Conservation (phyloP, 2,888 invertebrate species). For the Parnassius mnemosyne region DNA sequence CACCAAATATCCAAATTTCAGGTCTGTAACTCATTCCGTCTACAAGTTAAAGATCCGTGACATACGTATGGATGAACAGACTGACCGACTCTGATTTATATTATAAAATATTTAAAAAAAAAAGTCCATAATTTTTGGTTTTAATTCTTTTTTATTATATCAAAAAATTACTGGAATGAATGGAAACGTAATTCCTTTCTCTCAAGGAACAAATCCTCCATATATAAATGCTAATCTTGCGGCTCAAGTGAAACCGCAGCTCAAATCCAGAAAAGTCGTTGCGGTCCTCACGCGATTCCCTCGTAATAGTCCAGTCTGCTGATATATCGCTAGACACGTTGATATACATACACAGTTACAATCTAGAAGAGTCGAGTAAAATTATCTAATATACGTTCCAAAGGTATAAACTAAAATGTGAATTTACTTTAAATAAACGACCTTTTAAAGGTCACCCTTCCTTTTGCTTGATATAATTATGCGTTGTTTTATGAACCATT, state of each 20-base stretch:
- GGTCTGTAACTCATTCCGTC: too few relatives aligned
- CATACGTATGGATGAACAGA: too few relatives aligned
- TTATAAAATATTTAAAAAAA: too few relatives aligned
- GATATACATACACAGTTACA: conserved; percentile 10
- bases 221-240: conserved; percentile 26
- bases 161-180: too few relatives aligned
- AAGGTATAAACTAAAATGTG: conserved; percentile 4
- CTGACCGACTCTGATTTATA: too few relatives aligned
- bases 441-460: conserved; percentile 2
- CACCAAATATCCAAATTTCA: too few relatives aligned
- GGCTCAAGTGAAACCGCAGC: conserved; percentile 30
- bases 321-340: conserved; percentile 25
- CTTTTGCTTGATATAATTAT: neutral
- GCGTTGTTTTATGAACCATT: conserved; percentile 24
- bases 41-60: too few relatives aligned
- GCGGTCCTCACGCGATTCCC: conserved; percentile 38
- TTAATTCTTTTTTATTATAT: too few relatives aligned
- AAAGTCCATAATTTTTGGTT: too few relatives aligned
- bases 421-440: conserved; percentile 2
- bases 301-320: conserved; percentile 34
- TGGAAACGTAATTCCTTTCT: too few relatives aligned
- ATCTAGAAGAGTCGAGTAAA: conserved; percentile 13
- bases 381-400: conserved; percentile 5
- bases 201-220: conserved; percentile 2
- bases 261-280: conserved; percentile 38